phyloP scores from a whole-genome alignment of 2,797 vertebrate genomes.

The Falco biarmicus region DNA sequence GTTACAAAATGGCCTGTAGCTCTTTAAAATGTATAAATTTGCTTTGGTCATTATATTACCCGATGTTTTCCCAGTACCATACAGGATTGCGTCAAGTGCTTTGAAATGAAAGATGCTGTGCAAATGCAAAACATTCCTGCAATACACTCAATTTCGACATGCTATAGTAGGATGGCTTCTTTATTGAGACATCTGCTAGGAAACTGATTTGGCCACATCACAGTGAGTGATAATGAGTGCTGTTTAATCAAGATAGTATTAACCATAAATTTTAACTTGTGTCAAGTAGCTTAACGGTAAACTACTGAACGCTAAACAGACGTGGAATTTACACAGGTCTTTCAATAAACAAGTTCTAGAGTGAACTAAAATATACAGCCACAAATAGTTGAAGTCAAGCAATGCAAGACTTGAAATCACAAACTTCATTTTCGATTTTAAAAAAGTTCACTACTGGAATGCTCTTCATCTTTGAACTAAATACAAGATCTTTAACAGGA shows the following conservation, averaged over 20 bases:
- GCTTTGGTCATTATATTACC: background rate
- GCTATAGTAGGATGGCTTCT: background rate
- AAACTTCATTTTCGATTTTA: background rate
- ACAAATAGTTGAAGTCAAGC: background rate
- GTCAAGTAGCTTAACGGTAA: constrained; percentile 36
- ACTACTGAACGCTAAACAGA: constrained; percentile 42
- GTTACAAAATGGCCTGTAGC: background rate
- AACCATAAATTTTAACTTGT: constrained; percentile 53
- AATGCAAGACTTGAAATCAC: background rate
- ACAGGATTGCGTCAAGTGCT: background rate
- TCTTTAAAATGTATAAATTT: background rate
- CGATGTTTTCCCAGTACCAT: background rate
- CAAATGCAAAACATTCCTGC: background rate
- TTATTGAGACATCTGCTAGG: constrained; percentile 26
- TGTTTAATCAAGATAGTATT: constrained; percentile 54
- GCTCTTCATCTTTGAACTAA: background rate
- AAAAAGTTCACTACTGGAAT: background rate
- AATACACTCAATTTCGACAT: background rate
- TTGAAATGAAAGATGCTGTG: background rate
- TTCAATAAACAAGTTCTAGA: constrained; percentile 11
- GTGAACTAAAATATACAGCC: background rate
- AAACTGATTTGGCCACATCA: constrained; percentile 41
- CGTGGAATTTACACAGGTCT: background rate
- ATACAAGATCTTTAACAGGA: background rate
- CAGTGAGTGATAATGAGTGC: background rate